Percentiles rank a stretch among this genome's conserved stretches.
Conservation (phyloP, 2,113 vertebrate genomes). For the Phalacrocorax aristotelis region DNA sequence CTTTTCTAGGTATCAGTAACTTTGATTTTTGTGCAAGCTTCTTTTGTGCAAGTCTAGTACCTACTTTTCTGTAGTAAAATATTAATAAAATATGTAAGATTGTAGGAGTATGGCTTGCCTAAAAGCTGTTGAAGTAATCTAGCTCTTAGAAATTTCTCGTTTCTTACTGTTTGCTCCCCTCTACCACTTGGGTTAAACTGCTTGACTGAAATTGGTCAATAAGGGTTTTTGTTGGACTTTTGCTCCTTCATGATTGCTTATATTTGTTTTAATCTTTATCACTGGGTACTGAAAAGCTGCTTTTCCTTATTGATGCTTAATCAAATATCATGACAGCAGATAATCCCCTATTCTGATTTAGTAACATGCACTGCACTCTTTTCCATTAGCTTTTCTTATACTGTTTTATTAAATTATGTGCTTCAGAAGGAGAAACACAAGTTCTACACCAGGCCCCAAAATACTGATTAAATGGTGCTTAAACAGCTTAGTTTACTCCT, state of each 20-base stretch:
- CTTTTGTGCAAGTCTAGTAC: neutral
- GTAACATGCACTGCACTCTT: accelerated
- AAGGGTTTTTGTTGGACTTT: neutral
- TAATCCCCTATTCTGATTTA: neutral
- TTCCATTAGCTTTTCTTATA: neutral
- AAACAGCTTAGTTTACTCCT: neutral
- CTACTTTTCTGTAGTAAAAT: neutral
- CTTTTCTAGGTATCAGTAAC: neutral
- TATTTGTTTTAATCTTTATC: neutral
- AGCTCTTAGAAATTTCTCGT: neutral
- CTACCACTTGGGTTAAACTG: neutral
- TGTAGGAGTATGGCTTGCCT: neutral
- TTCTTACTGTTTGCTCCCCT: neutral
- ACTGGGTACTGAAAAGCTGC: neutral
- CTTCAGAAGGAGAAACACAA: neutral
- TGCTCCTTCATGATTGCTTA: neutral
- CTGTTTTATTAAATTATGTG: neutral
- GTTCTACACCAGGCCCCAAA: neutral
- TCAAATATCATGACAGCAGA: neutral
- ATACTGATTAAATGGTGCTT: neutral
- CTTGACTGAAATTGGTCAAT: neutral
- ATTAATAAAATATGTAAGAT: neutral
- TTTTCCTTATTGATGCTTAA: neutral
- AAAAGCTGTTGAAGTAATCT: neutral
- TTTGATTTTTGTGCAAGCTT: neutral